Evolutionary conservation across 2,797 vertebrate species (phyloP).

Genomic region (Pagetopsis macropterus): DNA sequence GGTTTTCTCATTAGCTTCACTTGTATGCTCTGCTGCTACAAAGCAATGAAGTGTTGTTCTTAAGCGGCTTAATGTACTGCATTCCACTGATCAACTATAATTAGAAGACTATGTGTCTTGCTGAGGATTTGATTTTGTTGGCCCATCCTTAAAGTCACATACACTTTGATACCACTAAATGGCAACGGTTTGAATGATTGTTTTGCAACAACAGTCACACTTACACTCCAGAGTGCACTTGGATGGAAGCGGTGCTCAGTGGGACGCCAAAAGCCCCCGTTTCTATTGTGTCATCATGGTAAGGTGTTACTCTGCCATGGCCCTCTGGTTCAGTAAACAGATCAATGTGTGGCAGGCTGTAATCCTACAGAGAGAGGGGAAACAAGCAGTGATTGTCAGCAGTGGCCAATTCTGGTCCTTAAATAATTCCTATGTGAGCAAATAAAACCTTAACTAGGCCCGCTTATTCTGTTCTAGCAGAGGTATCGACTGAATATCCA

Average conservation of each 20-base stretch:
- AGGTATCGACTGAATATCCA: slow-evolving; percentile 27
- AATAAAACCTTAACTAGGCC: neutral
- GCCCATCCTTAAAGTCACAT: neutral
- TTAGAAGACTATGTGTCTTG: neutral
- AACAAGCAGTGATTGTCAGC: slow-evolving; percentile 31
- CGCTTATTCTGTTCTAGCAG: neutral
- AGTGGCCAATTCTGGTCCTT: neutral
- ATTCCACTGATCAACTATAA: slow-evolving; percentile 15
- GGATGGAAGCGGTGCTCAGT: slow-evolving; percentile 90
- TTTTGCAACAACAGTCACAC: slow-evolving; percentile 62
- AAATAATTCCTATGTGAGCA: slow-evolving; percentile 12
- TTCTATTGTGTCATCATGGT: slow-evolving; percentile 90
- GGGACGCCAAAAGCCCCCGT: slow-evolving; percentile 86
- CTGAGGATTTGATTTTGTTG: slow-evolving; percentile 1
- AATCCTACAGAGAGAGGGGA: slow-evolving; percentile 84
- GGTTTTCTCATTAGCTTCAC: slow-evolving; percentile 22
- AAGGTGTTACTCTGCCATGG: slow-evolving; percentile 85
- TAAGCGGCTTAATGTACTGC: neutral
- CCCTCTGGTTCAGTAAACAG: slow-evolving; percentile 92
- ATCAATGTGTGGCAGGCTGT: slow-evolving; percentile 91
- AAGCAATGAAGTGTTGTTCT: neutral
- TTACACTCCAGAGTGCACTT: slow-evolving; percentile 94
- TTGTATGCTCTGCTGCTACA: neutral
- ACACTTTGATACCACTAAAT: slow-evolving; percentile 1
- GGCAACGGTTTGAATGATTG: neutral